A percentile compares a stretch with the other conserved stretches of the same genome.
These are phyloP conservation scores for Philaethria dido DNA, from an alignment of 2,888 invertebrate genomes.

Conservation along the genomic window DNA sequence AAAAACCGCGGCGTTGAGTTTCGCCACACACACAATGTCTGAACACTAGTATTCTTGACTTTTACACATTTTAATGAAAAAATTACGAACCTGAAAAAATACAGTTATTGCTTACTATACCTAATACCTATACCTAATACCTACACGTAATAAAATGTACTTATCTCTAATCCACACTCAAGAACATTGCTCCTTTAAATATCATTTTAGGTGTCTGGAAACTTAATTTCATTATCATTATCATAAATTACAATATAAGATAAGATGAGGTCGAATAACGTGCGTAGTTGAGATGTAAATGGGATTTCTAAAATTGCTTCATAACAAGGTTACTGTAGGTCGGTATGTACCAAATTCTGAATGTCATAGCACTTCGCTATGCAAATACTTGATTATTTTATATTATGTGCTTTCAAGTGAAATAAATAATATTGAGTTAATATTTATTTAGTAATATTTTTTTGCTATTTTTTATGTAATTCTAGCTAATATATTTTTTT, in stretches of 20 bases:
- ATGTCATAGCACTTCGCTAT: background rate
- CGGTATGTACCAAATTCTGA: conserved; percentile 13
- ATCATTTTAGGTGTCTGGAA: conserved; percentile 30
- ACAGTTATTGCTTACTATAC: too few species aligned
- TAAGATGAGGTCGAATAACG: conserved; percentile 29
- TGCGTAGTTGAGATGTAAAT: conserved; percentile 36
- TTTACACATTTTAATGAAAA: too few species aligned
- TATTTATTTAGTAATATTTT: background rate
- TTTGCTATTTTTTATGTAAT: too few species aligned
- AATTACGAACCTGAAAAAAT: too few species aligned
- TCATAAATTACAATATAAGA: conserved; percentile 38
- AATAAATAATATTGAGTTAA: too few species aligned
- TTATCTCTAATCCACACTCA: too few species aligned
- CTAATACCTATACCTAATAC: too few species aligned
- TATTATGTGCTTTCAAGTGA: too few species aligned
- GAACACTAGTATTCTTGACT: too few species aligned
- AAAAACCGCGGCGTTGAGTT: too few species aligned
- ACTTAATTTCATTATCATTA: conserved; percentile 35
- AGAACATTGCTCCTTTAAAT: conserved; percentile 17
- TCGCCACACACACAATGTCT: background rate
- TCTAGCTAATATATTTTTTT: too few species aligned
- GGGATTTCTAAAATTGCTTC: conserved; percentile 24
- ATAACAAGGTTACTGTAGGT: conserved; percentile 14
- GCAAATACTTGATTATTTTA: background rate
- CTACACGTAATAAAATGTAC: too few species aligned